phyloP scores from a whole-genome alignment of 2,888 invertebrate genomes.

The Selenia dentaria region DNA sequence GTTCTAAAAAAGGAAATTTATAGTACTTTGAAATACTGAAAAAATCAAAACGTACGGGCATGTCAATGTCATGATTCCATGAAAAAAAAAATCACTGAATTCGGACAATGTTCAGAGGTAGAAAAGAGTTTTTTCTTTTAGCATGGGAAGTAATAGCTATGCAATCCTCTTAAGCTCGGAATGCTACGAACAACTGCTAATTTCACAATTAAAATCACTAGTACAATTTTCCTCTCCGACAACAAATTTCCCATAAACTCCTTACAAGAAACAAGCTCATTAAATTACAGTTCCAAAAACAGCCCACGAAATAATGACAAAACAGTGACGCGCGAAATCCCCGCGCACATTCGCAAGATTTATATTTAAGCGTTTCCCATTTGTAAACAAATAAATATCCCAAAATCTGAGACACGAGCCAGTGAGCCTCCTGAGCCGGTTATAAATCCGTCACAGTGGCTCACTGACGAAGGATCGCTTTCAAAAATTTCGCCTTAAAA shows the following conservation, averaged over 20 bases:
- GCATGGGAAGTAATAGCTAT: too few species aligned
- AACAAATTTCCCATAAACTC: not conserved
- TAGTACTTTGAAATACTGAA: too few species aligned
- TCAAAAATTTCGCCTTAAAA: constrained; percentile 34
- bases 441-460: constrained; percentile 55
- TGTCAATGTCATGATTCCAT: too few species aligned
- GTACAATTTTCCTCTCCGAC: too few species aligned
- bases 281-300: constrained; percentile 1
- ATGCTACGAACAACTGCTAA: too few species aligned
- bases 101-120: too few species aligned
- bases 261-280: constrained; percentile 2
- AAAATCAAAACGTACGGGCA: too few species aligned
- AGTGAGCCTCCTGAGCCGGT: constrained; percentile 35
- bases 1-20: too few species aligned
- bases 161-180: too few species aligned
- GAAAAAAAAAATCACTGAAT: too few species aligned
- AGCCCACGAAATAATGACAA: constrained; percentile 25
- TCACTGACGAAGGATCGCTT: constrained; percentile 37
- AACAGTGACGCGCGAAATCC: constrained; percentile 30
- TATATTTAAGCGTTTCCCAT: constrained; percentile 28
- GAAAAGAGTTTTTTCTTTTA: too few species aligned
- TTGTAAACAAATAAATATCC: constrained; percentile 47
- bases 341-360: constrained; percentile 26
- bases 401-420: constrained; percentile 28
- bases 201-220: too few species aligned